Evolutionary conservation across 1,140 invertebrate genomes (phyloP).

Genomic region (Brachionus plicatilis): DNA sequence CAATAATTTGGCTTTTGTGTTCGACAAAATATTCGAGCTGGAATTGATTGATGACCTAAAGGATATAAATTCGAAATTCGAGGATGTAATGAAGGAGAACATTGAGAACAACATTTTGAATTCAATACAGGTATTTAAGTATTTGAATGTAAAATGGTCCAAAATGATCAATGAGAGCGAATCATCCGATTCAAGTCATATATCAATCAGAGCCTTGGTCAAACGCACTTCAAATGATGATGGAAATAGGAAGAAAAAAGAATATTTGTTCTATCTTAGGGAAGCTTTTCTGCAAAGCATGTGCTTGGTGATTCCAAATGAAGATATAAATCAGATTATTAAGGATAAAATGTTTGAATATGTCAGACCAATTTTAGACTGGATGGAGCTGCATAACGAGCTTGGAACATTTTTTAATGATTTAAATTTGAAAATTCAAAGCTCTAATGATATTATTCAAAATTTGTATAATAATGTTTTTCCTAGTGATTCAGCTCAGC

Average conservation of each 20-base stretch:
- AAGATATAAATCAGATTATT: not conserved
- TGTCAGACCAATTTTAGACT: not conserved
- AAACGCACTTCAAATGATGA: not conserved
- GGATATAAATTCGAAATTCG: not conserved
- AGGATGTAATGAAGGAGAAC: not conserved
- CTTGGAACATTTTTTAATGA: not conserved
- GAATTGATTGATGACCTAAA: not conserved
- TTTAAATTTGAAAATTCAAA: not conserved
- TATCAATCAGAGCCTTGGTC: not conserved
- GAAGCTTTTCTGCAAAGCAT: not conserved
- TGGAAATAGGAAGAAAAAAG: not conserved
- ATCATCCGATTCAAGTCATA: not conserved
- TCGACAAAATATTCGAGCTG: not conserved
- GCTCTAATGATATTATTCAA: not conserved
- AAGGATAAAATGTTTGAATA: not conserved
- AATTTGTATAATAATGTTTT: not conserved
- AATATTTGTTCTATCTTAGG: not conserved
- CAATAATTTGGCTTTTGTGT: not conserved
- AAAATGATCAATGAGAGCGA: not conserved
- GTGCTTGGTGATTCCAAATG: slow-evolving; percentile 7
- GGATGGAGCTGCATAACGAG: not conserved
- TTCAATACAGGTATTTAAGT: not conserved
- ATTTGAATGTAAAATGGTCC: not conserved
- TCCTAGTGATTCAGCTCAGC: not conserved
- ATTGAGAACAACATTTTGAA: not conserved